Conservation (phyloP, 1,140 invertebrate species). For the Coptotermes formosanus region DNA sequence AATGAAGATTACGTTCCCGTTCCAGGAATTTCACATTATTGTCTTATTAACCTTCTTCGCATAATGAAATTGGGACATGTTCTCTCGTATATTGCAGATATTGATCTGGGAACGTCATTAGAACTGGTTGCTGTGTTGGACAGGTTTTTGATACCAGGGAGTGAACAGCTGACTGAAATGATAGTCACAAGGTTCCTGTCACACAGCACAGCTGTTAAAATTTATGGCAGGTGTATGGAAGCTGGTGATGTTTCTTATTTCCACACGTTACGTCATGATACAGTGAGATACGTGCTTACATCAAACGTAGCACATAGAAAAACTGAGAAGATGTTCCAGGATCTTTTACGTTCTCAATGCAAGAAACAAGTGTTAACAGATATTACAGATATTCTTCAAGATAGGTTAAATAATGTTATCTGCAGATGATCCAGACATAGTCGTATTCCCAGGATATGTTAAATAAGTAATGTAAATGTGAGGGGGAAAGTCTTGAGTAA, state of each 20-base stretch:
- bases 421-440: neutral
- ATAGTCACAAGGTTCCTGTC: conserved; percentile 14
- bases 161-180: conserved; percentile 12
- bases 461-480: too few species aligned
- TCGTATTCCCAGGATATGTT: too few species aligned
- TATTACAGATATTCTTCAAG: neutral
- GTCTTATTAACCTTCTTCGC: neutral
- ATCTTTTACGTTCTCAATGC: neutral
- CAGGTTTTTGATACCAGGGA: conserved; percentile 21
- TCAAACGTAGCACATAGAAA: neutral
- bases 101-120: conserved; percentile 1
- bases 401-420: neutral
- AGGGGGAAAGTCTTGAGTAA: too few species aligned
- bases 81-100: neutral
- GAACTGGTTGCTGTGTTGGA: conserved; percentile 11
- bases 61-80: neutral
- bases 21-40: conserved; percentile 18
- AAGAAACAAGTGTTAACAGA: neutral
- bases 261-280: neutral
- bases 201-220: neutral
- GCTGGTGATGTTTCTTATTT: neutral
- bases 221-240: conserved; percentile 8
- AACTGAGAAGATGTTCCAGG: neutral
- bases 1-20: neutral
- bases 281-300: neutral